Base-by-base conservation (phyloP, 2,797 vertebrate species). In the Lacerta viridis region DNA sequence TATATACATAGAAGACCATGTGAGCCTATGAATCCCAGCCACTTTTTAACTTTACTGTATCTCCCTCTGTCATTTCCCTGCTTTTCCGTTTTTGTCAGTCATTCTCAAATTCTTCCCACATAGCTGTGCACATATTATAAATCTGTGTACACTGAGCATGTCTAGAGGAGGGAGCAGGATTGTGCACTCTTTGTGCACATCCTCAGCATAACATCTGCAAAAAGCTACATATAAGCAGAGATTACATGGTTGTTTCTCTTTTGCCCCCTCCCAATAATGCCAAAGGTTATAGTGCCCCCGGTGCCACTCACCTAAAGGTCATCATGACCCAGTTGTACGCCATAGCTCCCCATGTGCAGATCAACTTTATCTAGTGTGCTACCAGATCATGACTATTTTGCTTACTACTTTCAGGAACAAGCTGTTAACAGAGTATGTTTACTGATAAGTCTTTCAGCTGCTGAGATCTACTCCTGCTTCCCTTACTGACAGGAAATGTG, bases 401-500 rank as follows among this genome's bases (percentile, higher is more conserved):
- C 36, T 69, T 84, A 46, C 18, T 66, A 79, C 76, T 41, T 43
- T 79, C 66, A 84, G 76, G 82, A 71, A 72, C 33, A 84, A 84
- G 27, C 29, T 88, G 82, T 61, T 64, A 84, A 88, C 75, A 79
- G 17, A 15, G 5, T 50, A 68, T 25, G 64, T 84, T 88, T 59
- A 69, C 69, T 64, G 46, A 77, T 69, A 79, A 61, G 13, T 27
- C 27, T 66, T 43, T 71, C 66, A 25, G 50, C 82, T 43, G 69
- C 79, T 64, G 61, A 43, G 39, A 80, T 72, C 69, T 59, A 41
- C 50, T 79, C 46, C 27, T 79, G 75, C 68, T 71, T 84, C 75
- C 46, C 43, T 84, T 83, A 72, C 18, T 84, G 39, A 80, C 75
- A 79, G 82, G 61, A 80, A 82, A 84, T 29, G 78, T 72, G 66